These are phyloP conservation scores for Galendromus occidentalis DNA, from an alignment of 1,140 invertebrate species.

Conservation along the genomic window DNA sequence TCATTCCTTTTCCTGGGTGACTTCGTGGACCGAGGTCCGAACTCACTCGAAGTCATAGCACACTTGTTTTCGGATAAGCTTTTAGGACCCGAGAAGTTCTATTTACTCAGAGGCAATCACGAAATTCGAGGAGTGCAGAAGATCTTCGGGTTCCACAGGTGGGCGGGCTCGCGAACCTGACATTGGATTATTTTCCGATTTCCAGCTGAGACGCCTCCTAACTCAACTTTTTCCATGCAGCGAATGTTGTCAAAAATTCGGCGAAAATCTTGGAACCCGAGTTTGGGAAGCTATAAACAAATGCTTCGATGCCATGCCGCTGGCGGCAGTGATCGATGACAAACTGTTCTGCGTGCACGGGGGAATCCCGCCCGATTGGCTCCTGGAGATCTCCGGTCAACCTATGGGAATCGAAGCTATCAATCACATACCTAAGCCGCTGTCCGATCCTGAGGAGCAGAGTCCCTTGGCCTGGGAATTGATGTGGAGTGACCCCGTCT, in stretches of 20 bases:
- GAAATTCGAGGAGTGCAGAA: constrained; percentile 43
- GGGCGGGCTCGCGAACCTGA: constrained; percentile 17
- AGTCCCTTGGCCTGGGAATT: constrained; percentile 49
- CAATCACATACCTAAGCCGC: constrained; percentile 40
- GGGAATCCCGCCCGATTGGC: constrained; percentile 41
- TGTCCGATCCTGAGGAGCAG: constrained; percentile 40
- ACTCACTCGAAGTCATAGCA: constrained; percentile 31
- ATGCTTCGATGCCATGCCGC: constrained; percentile 45
- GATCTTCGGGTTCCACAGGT: constrained; percentile 47
- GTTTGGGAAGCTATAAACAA: constrained; percentile 47
- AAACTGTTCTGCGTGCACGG: constrained; percentile 53
- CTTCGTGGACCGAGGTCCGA: constrained; percentile 39
- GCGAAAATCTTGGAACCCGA: constrained; percentile 35
- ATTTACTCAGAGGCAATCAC: constrained; percentile 41
- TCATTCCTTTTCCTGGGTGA: constrained; percentile 43
- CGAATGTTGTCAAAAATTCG: constrained; percentile 43
- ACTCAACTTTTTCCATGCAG: constrained; percentile 22
- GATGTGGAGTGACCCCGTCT: constrained; percentile 54
- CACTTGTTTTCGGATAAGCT: constrained; percentile 45
- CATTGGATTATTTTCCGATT: constrained; percentile 5
- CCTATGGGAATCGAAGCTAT: constrained; percentile 31
- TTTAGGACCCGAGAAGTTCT: constrained; percentile 38
- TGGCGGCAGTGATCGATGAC: constrained; percentile 46
- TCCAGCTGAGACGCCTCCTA: constrained; percentile 1
- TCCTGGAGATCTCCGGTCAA: constrained; percentile 24